Percentiles rank a stretch among this genome's conserved stretches.
phyloP scores from a whole-genome alignment of 1,140 invertebrate species.

The Dendrolimus kikuchii region DNA sequence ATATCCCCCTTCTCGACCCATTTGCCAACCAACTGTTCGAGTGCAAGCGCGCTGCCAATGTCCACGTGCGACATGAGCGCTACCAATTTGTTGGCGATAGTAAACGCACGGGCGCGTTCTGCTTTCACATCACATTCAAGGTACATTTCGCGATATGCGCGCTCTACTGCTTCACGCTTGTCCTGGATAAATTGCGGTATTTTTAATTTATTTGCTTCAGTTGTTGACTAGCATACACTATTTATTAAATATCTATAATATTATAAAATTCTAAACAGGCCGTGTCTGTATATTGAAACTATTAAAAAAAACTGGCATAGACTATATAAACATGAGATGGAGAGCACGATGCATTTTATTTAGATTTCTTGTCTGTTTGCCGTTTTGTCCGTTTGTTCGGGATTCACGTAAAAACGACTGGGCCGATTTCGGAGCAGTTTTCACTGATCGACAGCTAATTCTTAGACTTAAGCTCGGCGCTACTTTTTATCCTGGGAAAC shows the following conservation, averaged over 20 bases:
- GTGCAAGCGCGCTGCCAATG: slow-evolving; percentile 72
- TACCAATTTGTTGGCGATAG: slow-evolving; percentile 76
- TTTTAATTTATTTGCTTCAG: neutral
- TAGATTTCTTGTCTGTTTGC: too few species aligned
- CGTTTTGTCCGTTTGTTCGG: too few species aligned
- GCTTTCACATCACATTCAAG: slow-evolving; percentile 50
- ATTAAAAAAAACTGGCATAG: too few species aligned
- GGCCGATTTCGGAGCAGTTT: too few species aligned
- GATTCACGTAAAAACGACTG: too few species aligned
- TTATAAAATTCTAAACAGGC: too few species aligned
- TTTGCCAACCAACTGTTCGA: slow-evolving; percentile 79
- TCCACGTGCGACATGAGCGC: slow-evolving; percentile 72
- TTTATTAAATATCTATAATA: neutral
- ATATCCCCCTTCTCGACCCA: slow-evolving; percentile 78
- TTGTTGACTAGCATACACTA: neutral
- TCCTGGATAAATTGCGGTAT: slow-evolving; percentile 40
- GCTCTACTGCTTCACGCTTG: slow-evolving; percentile 73
- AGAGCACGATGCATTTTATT: too few species aligned
- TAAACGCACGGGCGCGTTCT: slow-evolving; percentile 53
- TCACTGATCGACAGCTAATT: too few species aligned
- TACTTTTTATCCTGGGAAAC: too few species aligned
- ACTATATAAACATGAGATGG: too few species aligned
- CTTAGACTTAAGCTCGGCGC: too few species aligned
- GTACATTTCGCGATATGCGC: slow-evolving; percentile 72
- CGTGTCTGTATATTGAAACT: too few species aligned